Conservation (phyloP, 1,140 invertebrate species). For the Eumeta japonica region DNA sequence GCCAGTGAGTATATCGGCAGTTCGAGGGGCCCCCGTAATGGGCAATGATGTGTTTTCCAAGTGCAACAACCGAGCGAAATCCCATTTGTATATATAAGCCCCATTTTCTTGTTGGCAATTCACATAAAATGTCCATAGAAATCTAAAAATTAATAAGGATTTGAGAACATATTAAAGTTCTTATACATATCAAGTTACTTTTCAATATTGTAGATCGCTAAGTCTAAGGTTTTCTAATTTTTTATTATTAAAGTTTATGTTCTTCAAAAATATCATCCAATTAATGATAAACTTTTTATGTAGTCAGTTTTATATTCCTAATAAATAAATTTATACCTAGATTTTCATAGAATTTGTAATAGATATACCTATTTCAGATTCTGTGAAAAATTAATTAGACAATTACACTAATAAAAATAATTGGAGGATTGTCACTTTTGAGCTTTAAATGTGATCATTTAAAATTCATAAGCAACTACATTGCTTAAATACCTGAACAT, state of each 20-base stretch:
- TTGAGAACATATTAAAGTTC: background rate
- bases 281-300: too few relatives aligned
- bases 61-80: constrained; percentile 71
- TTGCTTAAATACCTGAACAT: too few relatives aligned
- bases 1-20: constrained; percentile 48
- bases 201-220: background rate
- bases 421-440: too few relatives aligned
- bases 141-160: constrained; percentile 56
- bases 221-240: background rate
- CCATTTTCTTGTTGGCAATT: constrained; percentile 80
- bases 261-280: background rate
- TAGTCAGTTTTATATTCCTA: too few relatives aligned
- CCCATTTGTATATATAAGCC: constrained; percentile 71
- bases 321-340: too few relatives aligned
- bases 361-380: too few relatives aligned
- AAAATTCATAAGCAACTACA: too few relatives aligned
- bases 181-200: background rate
- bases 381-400: too few relatives aligned
- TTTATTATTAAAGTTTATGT: background rate
- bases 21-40: constrained; percentile 25
- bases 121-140: constrained; percentile 82
- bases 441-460: too few relatives aligned
- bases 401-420: too few relatives aligned
- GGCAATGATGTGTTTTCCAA: constrained; percentile 53
- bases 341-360: too few relatives aligned